Percentiles rank a stretch among this genome's conserved stretches.
These are phyloP conservation scores for Pygoscelis antarcticus DNA, from an alignment of 2,113 vertebrate species.

Conservation along the genomic window DNA sequence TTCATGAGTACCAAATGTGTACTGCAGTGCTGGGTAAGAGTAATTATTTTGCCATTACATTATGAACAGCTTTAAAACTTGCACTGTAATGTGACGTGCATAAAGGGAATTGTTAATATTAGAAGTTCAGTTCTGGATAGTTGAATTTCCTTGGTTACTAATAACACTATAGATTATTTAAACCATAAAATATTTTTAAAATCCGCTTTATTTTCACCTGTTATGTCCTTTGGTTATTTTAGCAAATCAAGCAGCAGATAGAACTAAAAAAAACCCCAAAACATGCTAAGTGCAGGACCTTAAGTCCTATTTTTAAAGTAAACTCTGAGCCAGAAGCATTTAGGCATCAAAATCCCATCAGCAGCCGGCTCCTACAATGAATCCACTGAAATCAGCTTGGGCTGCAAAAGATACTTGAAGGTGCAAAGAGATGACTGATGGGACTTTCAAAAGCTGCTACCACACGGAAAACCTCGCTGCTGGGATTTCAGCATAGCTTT, in stretches of 20 bases:
- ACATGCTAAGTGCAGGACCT: not conserved
- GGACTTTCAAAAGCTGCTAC: not conserved
- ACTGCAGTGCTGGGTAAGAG: not conserved
- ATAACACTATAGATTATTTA: not conserved
- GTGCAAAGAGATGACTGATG: not conserved
- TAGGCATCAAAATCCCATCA: not conserved
- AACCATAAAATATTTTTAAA: not conserved
- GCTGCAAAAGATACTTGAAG: not conserved
- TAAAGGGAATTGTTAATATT: constrained; percentile 9
- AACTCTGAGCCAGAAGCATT: not conserved
- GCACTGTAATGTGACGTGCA: not conserved
- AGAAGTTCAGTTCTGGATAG: not conserved
- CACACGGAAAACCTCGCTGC: not conserved
- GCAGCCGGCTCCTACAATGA: not conserved
- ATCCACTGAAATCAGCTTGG: not conserved
- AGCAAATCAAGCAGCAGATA: not conserved
- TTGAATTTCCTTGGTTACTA: not conserved
- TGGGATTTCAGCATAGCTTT: not conserved
- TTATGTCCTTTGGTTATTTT: not conserved
- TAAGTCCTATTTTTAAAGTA: not conserved
- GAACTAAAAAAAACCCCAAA: not conserved
- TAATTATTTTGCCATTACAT: constrained; percentile 11
- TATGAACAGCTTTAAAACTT: not conserved
- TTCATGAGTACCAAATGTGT: not conserved
- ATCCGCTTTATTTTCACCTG: not conserved